Evolutionary conservation across 92 coral and sea anemone genomes (phyloP).

Genomic region (Actinostola sp.): DNA sequence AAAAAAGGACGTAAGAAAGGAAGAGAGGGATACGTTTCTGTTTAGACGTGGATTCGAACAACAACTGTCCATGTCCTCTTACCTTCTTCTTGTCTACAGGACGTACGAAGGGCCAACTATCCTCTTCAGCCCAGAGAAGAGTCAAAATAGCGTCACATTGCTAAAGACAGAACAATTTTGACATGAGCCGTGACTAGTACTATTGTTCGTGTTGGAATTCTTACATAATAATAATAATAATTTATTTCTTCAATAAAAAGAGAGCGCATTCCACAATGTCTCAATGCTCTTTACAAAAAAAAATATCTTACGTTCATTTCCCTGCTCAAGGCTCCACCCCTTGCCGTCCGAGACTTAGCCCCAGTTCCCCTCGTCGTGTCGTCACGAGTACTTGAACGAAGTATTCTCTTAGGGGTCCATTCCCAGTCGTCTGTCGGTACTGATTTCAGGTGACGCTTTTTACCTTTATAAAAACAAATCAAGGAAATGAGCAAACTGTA

Average conservation of each 20-base stretch:
- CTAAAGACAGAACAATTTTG: too few relatives aligned
- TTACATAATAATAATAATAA: too few relatives aligned
- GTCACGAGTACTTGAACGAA: constrained; percentile 28
- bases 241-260: too few relatives aligned
- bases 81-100: constrained; percentile 91
- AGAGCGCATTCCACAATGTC: too few relatives aligned
- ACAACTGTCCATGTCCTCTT: background rate
- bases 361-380: constrained; percentile 20
- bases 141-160: constrained; percentile 86
- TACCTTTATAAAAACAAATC: background rate
- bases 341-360: constrained; percentile 38
- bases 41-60: background rate
- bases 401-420: constrained; percentile 26
- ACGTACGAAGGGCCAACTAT: constrained; percentile 86
- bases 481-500: background rate
- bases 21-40: background rate
- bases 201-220: background rate
- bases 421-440: constrained; percentile 4
- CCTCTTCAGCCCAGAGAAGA: constrained; percentile 88
- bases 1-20: background rate
- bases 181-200: background rate
- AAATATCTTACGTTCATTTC: constrained; percentile 72
- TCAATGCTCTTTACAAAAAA: too few relatives aligned
- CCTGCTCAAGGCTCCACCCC: constrained; percentile 75
- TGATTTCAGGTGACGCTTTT: background rate